Evolutionary conservation across 2,888 invertebrate genomes (phyloP), one percentile per base, ranked within the genome.

Genomic region (Neocrepidodera transversa): DNA sequence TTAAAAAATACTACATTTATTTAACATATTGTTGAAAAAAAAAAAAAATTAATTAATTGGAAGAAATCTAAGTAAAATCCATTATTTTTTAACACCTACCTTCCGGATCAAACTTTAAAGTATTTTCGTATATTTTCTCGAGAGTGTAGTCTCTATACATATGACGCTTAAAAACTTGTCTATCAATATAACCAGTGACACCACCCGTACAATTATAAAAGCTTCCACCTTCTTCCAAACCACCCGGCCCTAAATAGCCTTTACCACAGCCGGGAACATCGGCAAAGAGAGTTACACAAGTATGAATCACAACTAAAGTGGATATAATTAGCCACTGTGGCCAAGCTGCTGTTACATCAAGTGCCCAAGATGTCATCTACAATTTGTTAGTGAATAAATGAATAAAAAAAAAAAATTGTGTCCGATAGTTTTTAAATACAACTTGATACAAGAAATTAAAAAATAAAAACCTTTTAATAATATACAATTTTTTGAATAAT

Each of bases 161-260:
- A 73, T 92, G 92, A 0, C 82, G 68, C 0, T 88, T 87, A 61
- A 93, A 83, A 16, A 86, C 67, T 23, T 75, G 2, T 57, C 86
- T 84, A 76, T 95, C 95, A 49, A 95, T 87, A 68, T 90, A 90
- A 0, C 91, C 91, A 10, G 93, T 89, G 40, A 90, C 89, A 55
- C 95, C 95, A 0, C 90, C 94, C 0, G 93, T 93, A 73, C 94
- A 95, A 77, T 92, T 89, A 2, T 66, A 65, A 45, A 84, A 81
- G 0, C 78, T 71, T 2, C 80, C 79, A 38, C 77, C 72, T 49
- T 83, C 80, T 68, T 90, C 87, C 14, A 90, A 80, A 0, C 95
- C 95, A 1, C 94, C 95, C 0, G 95, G 93, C 0, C 94, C 94
- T 30, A 87, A 71, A 77, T 94, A 94, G 1, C 93, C 92, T 72